A percentile compares a stretch with the other conserved stretches of the same genome.
Evolutionary conservation across 2,888 invertebrate species (phyloP).

Genomic region (Drosophila acutilabella): DNA sequence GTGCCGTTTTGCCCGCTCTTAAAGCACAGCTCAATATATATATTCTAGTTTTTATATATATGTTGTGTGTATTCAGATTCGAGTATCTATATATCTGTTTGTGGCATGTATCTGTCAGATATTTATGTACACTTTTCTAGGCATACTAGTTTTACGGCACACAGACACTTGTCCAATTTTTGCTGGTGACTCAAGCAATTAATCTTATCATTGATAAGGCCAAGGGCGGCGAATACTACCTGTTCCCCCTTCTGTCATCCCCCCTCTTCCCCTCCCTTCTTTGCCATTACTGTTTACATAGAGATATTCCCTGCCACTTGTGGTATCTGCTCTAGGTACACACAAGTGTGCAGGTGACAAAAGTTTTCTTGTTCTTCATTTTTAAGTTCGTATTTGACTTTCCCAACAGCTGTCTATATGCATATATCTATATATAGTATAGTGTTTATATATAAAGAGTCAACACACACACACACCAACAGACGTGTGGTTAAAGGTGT

Average conservation of each 20-base stretch:
- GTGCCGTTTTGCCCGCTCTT: slow-evolving; percentile 59
- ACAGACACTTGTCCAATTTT: not conserved
- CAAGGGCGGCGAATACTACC: slow-evolving; percentile 59
- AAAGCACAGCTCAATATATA: slow-evolving; percentile 45
- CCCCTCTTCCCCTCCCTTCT: too few species aligned
- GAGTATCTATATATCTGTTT: not conserved
- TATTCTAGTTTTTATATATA: slow-evolving; percentile 6
- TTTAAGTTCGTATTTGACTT: slow-evolving; percentile 30
- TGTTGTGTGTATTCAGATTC: slow-evolving; percentile 19
- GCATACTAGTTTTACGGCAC: slow-evolving; percentile 1
- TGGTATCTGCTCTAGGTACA: slow-evolving; percentile 27
- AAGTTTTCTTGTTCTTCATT: not conserved
- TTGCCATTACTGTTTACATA: not conserved
- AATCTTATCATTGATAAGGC: slow-evolving; percentile 81
- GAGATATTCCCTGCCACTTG: slow-evolving; percentile 24
- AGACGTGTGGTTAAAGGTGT: not conserved
- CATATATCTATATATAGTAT: slow-evolving; percentile 8
- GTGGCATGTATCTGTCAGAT: not conserved
- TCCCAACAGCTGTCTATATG: slow-evolving; percentile 30
- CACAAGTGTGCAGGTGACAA: slow-evolving; percentile 23
- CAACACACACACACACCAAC: slow-evolving; percentile 12
- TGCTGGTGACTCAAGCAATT: slow-evolving; percentile 63
- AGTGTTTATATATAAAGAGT: slow-evolving; percentile 23
- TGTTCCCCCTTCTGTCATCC: too few species aligned
- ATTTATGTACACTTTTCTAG: not conserved